phyloP scores from a whole-genome alignment of 2,113 vertebrate genomes.

The Mesocricetus auratus region DNA sequence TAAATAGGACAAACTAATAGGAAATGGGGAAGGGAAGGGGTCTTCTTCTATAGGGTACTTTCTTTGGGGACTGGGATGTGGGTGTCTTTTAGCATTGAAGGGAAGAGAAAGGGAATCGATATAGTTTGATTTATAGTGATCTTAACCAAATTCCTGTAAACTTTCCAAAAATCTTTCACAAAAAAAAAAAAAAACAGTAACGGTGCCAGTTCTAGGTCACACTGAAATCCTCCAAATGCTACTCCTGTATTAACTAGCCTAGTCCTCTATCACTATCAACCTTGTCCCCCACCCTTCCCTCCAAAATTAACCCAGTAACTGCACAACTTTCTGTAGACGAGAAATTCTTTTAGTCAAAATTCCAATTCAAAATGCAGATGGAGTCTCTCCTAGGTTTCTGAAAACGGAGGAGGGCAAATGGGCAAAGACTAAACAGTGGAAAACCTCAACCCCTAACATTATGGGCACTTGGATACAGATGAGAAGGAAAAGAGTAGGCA shows the following conservation, averaged over 20 bases:
- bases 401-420: not conserved
- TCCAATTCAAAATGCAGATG: constrained; percentile 79
- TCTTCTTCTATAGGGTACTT: not conserved
- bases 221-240: constrained; percentile 55
- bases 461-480: constrained; percentile 51
- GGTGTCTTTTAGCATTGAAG: constrained; percentile 40
- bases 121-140: constrained; percentile 54
- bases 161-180: constrained; percentile 65
- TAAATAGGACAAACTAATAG: not conserved
- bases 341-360: constrained; percentile 67
- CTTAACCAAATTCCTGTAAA: constrained; percentile 71
- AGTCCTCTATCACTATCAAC: constrained; percentile 17
- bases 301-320: constrained; percentile 71
- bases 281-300: not conserved
- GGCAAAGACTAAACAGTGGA: constrained; percentile 72
- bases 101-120: constrained; percentile 37
- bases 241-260: constrained; percentile 44
- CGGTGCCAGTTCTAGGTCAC: constrained; percentile 27
- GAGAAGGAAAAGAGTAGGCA: constrained; percentile 42
- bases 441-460: constrained; percentile 72
- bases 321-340: constrained; percentile 72
- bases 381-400: constrained; percentile 58
- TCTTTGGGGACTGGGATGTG: not conserved
- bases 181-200: constrained; percentile 22
- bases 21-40: not conserved